Evolutionary conservation across 2,797 vertebrate species (phyloP).

Genomic region (Falco rusticolus): DNA sequence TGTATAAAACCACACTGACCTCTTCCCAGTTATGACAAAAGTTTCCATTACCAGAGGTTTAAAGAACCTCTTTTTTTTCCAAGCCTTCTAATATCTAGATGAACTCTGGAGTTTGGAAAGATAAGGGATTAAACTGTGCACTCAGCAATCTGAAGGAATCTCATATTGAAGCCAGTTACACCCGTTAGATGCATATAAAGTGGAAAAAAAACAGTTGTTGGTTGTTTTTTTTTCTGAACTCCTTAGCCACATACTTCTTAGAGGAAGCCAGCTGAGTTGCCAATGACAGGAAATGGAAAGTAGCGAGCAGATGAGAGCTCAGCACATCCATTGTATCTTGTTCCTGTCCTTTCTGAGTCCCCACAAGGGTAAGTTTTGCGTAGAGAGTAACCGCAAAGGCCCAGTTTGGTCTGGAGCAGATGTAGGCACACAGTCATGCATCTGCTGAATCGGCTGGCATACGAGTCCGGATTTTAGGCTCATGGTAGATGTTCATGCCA

Average conservation of each 20-base stretch:
- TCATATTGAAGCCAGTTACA: not conserved
- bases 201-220: fast-evolving
- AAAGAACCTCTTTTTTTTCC: constrained; percentile 31
- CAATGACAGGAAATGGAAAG: not conserved
- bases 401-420: not conserved
- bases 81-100: constrained; percentile 50
- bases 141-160: not conserved
- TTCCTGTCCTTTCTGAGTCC: not conserved
- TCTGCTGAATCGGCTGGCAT: not conserved
- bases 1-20: constrained; percentile 37
- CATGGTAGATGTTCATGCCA: not conserved
- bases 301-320: not conserved
- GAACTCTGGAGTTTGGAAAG: constrained; percentile 25
- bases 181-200: not conserved
- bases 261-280: not conserved
- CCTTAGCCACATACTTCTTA: not conserved
- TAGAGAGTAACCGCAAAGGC: not conserved
- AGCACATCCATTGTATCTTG: not conserved
- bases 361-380: not conserved
- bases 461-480: not conserved
- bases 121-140: constrained; percentile 21
- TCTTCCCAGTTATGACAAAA: constrained; percentile 16
- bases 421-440: not conserved
- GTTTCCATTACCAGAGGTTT: constrained; percentile 64
- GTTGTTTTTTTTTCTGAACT: not conserved